Percentiles rank a stretch among this genome's conserved stretches.
These are phyloP conservation scores for Mormyrus proboscirostris DNA, from an alignment of 2,797 vertebrate species.

Conservation along the genomic window DNA sequence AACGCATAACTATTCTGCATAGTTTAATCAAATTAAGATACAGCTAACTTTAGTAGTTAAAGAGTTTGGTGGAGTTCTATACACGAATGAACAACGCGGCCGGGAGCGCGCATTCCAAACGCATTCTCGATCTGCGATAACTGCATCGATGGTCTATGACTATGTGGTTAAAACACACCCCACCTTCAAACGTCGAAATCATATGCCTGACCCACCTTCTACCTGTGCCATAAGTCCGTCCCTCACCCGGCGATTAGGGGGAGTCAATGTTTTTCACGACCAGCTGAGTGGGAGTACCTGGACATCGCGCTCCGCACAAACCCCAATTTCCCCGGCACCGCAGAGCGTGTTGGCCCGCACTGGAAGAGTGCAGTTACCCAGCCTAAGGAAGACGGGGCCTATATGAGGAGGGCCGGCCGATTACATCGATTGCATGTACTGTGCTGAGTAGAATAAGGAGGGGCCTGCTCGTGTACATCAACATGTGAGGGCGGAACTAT, in stretches of 20 bases:
- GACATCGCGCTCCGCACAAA: slow-evolving; percentile 32
- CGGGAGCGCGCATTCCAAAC: background rate
- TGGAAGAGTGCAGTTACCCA: background rate
- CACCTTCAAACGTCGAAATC: background rate
- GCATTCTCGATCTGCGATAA: background rate
- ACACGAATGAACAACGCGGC: background rate
- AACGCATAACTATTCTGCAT: background rate
- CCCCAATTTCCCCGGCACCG: slow-evolving; percentile 32
- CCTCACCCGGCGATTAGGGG: slow-evolving; percentile 92
- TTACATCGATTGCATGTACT: background rate
- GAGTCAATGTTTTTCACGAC: slow-evolving; percentile 89
- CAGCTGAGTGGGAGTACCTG: slow-evolving; percentile 32
- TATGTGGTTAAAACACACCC: background rate
- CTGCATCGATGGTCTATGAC: background rate
- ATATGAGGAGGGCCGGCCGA: background rate
- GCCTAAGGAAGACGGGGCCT: background rate
- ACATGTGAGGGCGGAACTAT: background rate
- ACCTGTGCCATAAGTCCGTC: slow-evolving; percentile 96
- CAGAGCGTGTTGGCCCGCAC: slow-evolving; percentile 11
- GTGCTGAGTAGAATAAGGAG: background rate
- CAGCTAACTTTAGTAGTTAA: background rate
- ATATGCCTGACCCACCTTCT: slow-evolving; percentile 66
- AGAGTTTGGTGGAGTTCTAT: background rate
- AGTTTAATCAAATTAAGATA: background rate
- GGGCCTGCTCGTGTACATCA: background rate